Evolutionary conservation across 2,113 vertebrate genomes (phyloP).

Genomic region (Phainopepla nitens): DNA sequence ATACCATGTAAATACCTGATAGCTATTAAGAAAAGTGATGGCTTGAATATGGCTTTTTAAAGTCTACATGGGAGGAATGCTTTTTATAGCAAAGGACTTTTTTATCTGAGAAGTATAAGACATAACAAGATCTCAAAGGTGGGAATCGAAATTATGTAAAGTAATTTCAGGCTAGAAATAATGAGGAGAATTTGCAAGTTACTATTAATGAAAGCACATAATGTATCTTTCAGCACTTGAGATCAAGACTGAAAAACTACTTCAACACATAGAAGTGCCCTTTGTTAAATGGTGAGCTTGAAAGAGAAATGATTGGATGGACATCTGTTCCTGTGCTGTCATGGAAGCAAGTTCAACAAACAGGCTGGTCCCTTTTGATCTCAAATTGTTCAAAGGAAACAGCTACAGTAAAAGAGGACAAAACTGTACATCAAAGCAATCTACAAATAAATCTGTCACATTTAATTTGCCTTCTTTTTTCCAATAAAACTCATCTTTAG

Average conservation of each 20-base stretch:
- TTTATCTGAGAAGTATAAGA: background rate
- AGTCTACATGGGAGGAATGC: background rate
- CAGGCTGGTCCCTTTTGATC: fast-evolving
- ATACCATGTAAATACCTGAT: fast-evolving
- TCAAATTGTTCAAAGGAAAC: background rate
- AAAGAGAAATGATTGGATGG: background rate
- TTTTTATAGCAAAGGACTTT: background rate
- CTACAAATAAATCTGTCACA: background rate
- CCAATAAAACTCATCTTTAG: background rate
- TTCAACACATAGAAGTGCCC: background rate
- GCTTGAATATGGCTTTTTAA: background rate
- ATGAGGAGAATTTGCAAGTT: background rate
- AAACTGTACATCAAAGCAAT: background rate
- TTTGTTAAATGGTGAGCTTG: background rate
- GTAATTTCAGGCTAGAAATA: background rate
- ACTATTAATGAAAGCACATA: background rate
- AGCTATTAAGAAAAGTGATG: background rate
- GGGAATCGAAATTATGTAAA: background rate
- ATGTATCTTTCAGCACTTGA: background rate
- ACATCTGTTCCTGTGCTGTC: background rate
- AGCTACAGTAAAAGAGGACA: background rate
- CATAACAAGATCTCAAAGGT: background rate
- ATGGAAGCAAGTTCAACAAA: background rate
- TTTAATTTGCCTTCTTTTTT: background rate
- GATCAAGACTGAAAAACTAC: background rate